These are phyloP conservation scores for Sarcophaga variegata DNA, from an alignment of 2,888 invertebrate genomes.

Conservation along the genomic window DNA sequence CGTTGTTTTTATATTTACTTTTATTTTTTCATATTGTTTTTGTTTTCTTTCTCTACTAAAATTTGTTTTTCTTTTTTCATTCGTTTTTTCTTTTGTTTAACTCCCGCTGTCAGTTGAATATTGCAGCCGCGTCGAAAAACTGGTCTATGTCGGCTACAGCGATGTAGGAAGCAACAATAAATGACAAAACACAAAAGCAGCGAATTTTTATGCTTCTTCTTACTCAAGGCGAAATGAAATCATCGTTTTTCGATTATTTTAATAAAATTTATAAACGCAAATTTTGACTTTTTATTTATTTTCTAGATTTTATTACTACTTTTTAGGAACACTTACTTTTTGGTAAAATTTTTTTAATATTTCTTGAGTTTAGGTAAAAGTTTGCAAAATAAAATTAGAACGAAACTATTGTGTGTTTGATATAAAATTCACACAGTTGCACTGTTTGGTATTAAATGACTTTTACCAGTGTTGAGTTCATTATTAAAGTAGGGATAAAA, in stretches of 20 bases:
- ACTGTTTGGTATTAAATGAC: not conserved
- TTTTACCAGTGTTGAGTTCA: not conserved
- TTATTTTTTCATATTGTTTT: conserved; percentile 43
- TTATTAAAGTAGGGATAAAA: too few species aligned
- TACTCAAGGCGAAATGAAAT: conserved; percentile 78
- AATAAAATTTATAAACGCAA: not conserved
- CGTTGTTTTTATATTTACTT: conserved; percentile 55
- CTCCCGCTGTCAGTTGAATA: conserved; percentile 44
- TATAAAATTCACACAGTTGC: conserved; percentile 50
- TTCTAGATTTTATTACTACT: not conserved
- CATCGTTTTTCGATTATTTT: conserved; percentile 72
- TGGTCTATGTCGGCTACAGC: conserved; percentile 59
- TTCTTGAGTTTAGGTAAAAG: conserved; percentile 44
- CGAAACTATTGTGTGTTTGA: conserved; percentile 57
- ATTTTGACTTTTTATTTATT: conserved; percentile 4
- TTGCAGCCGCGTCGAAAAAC: conserved; percentile 49
- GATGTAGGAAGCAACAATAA: conserved; percentile 70
- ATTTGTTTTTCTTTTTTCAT: conserved; percentile 38
- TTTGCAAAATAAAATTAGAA: conserved; percentile 69
- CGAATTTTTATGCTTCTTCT: conserved; percentile 71
- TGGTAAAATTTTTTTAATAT: conserved; percentile 25
- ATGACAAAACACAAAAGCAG: conserved; percentile 72
- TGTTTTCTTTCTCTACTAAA: conserved; percentile 25
- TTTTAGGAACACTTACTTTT: conserved; percentile 49
- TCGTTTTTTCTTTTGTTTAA: conserved; percentile 25